A percentile compares a stretch with the other conserved stretches of the same genome.
Evolutionary conservation across 2,888 invertebrate genomes (phyloP).

Genomic region (Chalcis sispes): DNA sequence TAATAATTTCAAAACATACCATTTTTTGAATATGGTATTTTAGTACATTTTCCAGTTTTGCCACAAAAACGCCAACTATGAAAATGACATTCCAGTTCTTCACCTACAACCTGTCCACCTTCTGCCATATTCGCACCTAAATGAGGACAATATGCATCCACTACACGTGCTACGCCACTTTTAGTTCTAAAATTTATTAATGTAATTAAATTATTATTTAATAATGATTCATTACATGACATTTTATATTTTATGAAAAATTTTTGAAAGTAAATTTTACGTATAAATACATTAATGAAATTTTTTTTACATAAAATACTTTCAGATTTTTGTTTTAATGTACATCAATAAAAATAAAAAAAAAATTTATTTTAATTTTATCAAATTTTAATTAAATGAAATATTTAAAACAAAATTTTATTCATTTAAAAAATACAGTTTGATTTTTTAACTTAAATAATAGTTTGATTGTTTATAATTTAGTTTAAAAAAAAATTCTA

Average conservation of each 20-base stretch:
- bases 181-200: constrained; percentile 70
- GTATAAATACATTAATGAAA: not conserved
- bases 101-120: constrained; percentile 86
- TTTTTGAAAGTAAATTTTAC: no score
- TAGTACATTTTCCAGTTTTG: constrained; percentile 83
- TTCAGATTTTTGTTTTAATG: no score
- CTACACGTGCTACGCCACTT: constrained; percentile 81
- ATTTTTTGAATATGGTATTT: constrained; percentile 83
- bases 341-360: no score
- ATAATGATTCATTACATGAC: no score
- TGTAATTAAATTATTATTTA: not conserved
- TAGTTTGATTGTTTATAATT: no score
- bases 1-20: constrained; percentile 34
- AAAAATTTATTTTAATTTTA: no score
- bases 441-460: no score
- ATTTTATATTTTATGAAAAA: not conserved
- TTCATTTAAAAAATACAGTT: no score
- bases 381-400: no score
- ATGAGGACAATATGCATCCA: constrained; percentile 94
- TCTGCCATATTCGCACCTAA: constrained; percentile 91
- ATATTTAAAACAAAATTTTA: no score
- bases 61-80: constrained; percentile 91
- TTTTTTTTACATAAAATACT: no score
- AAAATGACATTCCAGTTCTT: constrained; percentile 92
- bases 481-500: no score